Evolutionary conservation across 2,113 vertebrate species (phyloP), one percentile per base, ranked within the genome.

Genomic region (Mastomys natalensis): DNA sequence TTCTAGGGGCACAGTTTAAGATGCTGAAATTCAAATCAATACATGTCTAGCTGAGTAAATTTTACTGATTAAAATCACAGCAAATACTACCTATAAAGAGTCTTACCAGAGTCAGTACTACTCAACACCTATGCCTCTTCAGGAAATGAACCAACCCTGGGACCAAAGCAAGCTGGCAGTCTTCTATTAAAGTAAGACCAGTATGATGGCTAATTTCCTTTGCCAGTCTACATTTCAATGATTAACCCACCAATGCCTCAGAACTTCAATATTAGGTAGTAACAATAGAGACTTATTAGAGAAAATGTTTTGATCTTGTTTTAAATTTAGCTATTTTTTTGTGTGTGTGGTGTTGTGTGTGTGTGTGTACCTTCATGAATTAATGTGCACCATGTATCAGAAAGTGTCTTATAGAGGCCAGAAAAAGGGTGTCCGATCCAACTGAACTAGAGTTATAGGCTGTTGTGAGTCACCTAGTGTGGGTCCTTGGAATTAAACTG

Each of bases 41-140:
- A 64, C 55, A 68, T 81, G 74, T 43, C 73, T 29, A 86, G 53
- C 21, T 37, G 74, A 34, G 31, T 73, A 21, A 24, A 55, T 87
- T 73, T 87, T 48, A 26, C 64, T 73, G 22, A 74, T 81, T 93
- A 81, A 81, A 93, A 91, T 74, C 17, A 81, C 34, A 80, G 29
- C 26, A 90, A 62, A 78, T 64, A 22, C 26, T 26, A 8, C 77
- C 40, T 73, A 24, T n/a, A 26, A 3, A 80, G 37, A 58, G 5
- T n/a, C 2, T 81, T 81, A 60, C 53, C 53, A 60, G 22, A 84
- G n/a, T 7, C n/a, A 62, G 13, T 15, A 13, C 7, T 60, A n/a
- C 24, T 84, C 58, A 84, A 62, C 8, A 43, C 26, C 24, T 43
- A 40, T 1, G 1, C 37, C 55, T 29, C 81, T 29, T 84, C 55